Base-by-base conservation (phyloP, 2,113 vertebrate species). In the Penelope pileata region DNA sequence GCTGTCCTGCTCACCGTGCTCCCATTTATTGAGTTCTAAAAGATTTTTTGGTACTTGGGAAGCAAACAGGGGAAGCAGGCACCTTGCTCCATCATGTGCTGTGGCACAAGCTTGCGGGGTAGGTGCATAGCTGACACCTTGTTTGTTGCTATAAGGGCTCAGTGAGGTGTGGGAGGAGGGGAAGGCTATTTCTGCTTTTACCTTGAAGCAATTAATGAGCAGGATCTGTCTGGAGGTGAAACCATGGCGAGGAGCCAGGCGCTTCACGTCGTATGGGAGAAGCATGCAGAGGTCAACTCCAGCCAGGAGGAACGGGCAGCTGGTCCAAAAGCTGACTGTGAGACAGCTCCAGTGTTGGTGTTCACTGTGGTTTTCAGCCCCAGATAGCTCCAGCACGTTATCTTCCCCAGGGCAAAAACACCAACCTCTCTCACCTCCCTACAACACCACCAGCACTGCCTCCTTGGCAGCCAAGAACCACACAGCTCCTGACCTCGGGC, bases 231-330 rank as follows among this genome's bases (percentile, higher is more conserved):
- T 3, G 13, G 86, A 83, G 68, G 63, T 56, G 48, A 80, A 88
- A 88, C 60, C 88, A 54, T 47, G 54, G 66, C 2, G 1, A 76
- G 68, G 62, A 64, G 48, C 10, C 7, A 6, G 21, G 88, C 0
- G 1, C 56, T 88, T 72, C 12, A 4, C 3, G 0, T 13, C 11
- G 15, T 58, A n/a, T 0, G 2, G 75, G 36, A 67, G 70, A 48
- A 75, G 27, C 42, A 4, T 0, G 24, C 42, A 48, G 76, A 86
- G 80, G 80, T 94, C 63, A 88, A 0, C 62, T 42, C 53, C 58
- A 76, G 83, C 6, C 16, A 42, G 72, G 66, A 82, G 72, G 36
- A 86, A 16, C 42, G 40, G n/a, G 38, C 9, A 79, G 76, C 16
- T 24, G 72, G 88, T 58, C 53, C 62, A 67, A 90, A 78, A 1